A percentile compares a stretch with the other conserved stretches of the same genome.
Conservation (phyloP, 2,113 vertebrate genomes). For the Colistium nudipinnis region DNA sequence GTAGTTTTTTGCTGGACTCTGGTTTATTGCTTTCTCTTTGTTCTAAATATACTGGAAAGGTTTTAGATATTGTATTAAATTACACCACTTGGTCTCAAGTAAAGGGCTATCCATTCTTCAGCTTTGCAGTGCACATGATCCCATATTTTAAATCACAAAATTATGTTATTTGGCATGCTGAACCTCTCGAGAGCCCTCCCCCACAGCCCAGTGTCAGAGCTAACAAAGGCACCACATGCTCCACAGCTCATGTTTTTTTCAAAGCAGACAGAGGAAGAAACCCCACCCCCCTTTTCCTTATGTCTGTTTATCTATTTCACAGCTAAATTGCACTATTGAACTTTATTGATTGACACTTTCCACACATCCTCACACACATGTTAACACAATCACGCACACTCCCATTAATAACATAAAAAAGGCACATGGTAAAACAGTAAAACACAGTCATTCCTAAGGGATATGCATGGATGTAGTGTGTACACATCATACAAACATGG, state of each 20-base stretch:
- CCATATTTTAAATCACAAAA: too few species aligned
- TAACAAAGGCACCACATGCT: background rate
- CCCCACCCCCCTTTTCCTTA: constrained; percentile 8
- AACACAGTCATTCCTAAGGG: too few species aligned
- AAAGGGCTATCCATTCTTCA: background rate
- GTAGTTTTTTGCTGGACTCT: too few species aligned
- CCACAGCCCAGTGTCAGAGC: background rate
- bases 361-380: constrained; percentile 7
- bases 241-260: background rate
- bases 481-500: background rate
- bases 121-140: background rate
- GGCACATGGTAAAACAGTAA: background rate
- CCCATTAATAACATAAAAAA: background rate
- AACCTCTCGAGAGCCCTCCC: background rate
- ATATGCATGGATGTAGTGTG: background rate
- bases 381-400: constrained; percentile 19
- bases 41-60: too few species aligned
- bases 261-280: constrained; percentile 10
- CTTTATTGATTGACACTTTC: constrained; percentile 52
- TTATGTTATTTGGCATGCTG: background rate
- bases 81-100: background rate
- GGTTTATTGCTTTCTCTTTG: too few species aligned
- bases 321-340: constrained; percentile 38
- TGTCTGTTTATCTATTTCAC: constrained; percentile 33
- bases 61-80: too few species aligned